These are phyloP conservation scores for Emydura subglobosa DNA, from an alignment of 2,113 vertebrate species.

Conservation along the genomic window DNA sequence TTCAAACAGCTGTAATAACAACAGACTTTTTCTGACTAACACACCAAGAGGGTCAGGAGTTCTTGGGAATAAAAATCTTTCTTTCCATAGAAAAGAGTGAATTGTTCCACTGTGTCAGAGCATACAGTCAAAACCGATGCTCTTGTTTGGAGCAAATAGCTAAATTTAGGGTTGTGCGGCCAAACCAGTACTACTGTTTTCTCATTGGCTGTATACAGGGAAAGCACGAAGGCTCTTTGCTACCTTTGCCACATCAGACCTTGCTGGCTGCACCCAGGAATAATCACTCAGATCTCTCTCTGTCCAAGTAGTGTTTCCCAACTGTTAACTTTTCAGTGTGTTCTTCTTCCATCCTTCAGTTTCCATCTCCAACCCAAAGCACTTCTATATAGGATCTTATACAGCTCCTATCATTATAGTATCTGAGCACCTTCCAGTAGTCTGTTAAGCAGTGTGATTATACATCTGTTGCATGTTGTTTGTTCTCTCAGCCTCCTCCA, in stretches of 20 bases:
- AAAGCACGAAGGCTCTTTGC: neutral
- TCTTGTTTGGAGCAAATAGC: neutral
- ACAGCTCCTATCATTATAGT: neutral
- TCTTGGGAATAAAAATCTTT: slow-evolving; percentile 15
- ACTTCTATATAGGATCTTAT: neutral
- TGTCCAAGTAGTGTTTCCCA: neutral
- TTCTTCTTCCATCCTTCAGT: neutral
- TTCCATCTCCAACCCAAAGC: neutral
- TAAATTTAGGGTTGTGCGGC: slow-evolving; percentile 55
- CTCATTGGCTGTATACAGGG: neutral
- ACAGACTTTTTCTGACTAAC: neutral
- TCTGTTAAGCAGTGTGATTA: neutral
- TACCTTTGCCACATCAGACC: neutral
- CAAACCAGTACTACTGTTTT: neutral
- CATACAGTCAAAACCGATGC: neutral
- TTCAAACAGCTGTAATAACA: neutral
- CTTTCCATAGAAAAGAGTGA: slow-evolving; percentile 14
- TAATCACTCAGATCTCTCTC: neutral
- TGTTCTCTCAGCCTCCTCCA: neutral
- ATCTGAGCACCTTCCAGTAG: neutral
- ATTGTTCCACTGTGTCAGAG: slow-evolving; percentile 6
- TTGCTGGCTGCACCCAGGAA: neutral
- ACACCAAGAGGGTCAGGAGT: accelerated
- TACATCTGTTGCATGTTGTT: neutral
- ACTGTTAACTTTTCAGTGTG: neutral